Percentiles rank a stretch among this genome's conserved stretches.
These are phyloP conservation scores for Dicranocentrus wangi DNA, from an alignment of 2,888 invertebrate species.

Conservation along the genomic window DNA sequence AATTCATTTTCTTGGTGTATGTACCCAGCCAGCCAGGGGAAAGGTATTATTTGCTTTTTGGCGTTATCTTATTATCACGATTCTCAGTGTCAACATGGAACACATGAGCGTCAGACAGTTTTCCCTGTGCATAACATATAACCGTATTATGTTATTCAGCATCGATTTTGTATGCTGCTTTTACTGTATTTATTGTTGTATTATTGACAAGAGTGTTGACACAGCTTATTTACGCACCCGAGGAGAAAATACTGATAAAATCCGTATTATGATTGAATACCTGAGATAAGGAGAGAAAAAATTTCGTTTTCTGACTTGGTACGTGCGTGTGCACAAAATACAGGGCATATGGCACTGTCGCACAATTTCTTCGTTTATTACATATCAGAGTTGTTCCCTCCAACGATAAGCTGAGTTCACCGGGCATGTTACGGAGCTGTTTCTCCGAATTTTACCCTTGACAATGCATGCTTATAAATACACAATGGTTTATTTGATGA, in stretches of 20 bases:
- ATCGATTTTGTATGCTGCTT: no score
- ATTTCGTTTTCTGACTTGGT: background rate
- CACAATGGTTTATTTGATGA: background rate
- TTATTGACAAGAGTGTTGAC: background rate
- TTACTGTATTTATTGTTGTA: no score
- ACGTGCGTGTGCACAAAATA: background rate
- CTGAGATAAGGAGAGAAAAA: background rate
- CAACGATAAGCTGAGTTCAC: background rate
- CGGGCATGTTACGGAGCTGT: background rate
- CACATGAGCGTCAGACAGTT: no score
- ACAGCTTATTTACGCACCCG: background rate
- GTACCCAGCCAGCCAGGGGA: no score
- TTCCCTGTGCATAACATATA: background rate
- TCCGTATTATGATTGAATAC: slow-evolving; percentile 5
- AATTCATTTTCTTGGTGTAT: no score
- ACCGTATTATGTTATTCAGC: no score
- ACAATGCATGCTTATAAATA: slow-evolving; percentile 5
- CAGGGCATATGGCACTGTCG: background rate
- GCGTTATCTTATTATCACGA: background rate
- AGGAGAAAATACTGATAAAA: background rate
- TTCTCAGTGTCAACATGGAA: background rate
- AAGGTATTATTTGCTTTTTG: background rate
- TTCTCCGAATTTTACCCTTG: slow-evolving; percentile 2
- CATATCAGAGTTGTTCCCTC: background rate
- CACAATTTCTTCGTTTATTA: background rate